Evolutionary conservation across 2,797 vertebrate genomes (phyloP).

Genomic region (Smutsia gigantea): DNA sequence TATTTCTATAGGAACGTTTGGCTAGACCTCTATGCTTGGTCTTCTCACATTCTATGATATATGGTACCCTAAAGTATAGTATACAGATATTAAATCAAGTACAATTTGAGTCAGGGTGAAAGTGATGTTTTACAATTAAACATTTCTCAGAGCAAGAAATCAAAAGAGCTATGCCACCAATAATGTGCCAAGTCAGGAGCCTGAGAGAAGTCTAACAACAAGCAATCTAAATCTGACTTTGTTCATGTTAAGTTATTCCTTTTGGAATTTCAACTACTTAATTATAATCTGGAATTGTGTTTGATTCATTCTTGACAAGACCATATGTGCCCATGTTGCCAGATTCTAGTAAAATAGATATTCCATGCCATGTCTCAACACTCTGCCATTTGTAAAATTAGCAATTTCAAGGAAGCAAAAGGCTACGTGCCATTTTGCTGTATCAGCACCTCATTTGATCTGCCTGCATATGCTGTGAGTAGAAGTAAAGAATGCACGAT

Average conservation of each 20-base stretch:
- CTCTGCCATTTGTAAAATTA: conserved; percentile 81
- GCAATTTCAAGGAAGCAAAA: conserved; percentile 78
- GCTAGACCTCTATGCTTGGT: conserved; percentile 29
- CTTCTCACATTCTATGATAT: not conserved
- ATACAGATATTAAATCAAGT: not conserved
- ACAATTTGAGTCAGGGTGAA: not conserved
- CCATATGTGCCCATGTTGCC: conserved; percentile 76
- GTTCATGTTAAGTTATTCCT: conserved; percentile 54
- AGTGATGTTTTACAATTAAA: conserved; percentile 51
- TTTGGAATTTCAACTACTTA: conserved; percentile 73
- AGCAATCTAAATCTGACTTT: conserved; percentile 47
- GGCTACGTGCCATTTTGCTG: conserved; percentile 77
- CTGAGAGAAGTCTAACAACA: conserved; percentile 35
- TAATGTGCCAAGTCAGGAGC: not conserved
- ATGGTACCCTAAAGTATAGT: not conserved
- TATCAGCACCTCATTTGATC: conserved; percentile 76
- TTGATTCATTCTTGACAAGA: conserved; percentile 76
- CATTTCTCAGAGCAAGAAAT: conserved; percentile 37
- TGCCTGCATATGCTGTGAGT: conserved; percentile 67
- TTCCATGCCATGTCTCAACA: conserved; percentile 73
- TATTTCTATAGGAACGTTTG: conserved; percentile 35
- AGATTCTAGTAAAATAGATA: conserved; percentile 77
- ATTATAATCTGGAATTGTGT: conserved; percentile 77
- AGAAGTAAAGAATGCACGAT: conserved; percentile 75
- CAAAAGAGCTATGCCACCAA: not conserved